Percentiles rank a stretch among this genome's conserved stretches.
phyloP scores from a whole-genome alignment of 2,113 vertebrate species.

The Neolamprologus hecqui region DNA sequence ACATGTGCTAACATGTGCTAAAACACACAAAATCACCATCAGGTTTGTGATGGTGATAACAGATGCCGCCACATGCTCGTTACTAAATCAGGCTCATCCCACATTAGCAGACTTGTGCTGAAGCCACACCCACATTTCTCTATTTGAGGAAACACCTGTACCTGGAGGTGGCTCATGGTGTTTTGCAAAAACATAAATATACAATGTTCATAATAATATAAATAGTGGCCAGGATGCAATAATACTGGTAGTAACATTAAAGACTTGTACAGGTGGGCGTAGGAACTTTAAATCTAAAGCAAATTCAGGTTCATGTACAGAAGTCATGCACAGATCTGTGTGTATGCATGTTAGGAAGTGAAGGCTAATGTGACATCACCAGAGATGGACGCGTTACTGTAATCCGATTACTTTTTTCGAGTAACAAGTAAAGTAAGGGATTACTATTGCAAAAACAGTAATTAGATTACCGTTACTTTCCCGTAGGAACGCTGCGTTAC shows the following conservation, averaged over 20 bases:
- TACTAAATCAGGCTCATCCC: not conserved
- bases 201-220: not conserved
- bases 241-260: not conserved
- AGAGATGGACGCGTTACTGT: too few species aligned
- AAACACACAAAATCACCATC: not conserved
- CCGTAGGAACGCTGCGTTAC: too few species aligned
- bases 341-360: not conserved
- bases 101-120: not conserved
- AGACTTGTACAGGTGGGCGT: not conserved
- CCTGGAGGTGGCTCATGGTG: not conserved
- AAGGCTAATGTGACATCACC: not conserved
- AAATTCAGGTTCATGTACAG: not conserved
- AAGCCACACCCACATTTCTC: not conserved
- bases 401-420: too few species aligned
- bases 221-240: not conserved
- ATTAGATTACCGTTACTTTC: too few species aligned
- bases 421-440: too few species aligned
- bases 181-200: not conserved
- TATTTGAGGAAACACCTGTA: not conserved
- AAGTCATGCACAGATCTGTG: not conserved
- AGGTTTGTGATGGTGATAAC: not conserved
- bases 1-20: not conserved
- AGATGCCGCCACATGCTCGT: not conserved
- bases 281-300: not conserved
- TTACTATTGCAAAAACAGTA: too few species aligned